Base-by-base conservation (phyloP, 1,140 invertebrate species). In the Leptestheria dahalacensis region DNA sequence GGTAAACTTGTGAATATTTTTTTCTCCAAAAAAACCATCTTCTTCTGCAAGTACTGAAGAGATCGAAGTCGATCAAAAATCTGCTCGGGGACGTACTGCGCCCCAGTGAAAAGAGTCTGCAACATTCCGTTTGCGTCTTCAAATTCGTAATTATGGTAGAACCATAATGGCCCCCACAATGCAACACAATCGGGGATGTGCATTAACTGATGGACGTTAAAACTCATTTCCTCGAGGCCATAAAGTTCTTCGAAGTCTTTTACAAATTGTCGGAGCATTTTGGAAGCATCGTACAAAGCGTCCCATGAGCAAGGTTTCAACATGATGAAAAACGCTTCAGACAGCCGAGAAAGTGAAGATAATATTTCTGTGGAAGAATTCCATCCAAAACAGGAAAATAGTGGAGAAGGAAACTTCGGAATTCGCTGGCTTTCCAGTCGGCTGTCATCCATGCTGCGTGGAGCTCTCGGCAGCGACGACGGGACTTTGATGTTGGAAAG, bases 151-250 rank as follows among this genome's bases (percentile, higher is more conserved):
- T 18, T 4, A 54, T 18, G 33, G 15, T 54, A 54, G 33, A 28
- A 18, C 23, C 4, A 23, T n/a, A n/a, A n/a, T n/a, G n/a, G n/a
- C n/a, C n/a, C 52, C 52, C 52, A 54, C 20, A 18, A 29, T 23
- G 6, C 3, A 24, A 54, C 52, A 54, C 52, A 54, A 2, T 54
- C 52, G 2, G 18, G 2, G 24, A 26, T 2, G n/a, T 54, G 52
- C 52, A 26, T 2, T 26, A 54, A 28, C 24, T 54, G 52, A 18
- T 54, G 52, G 2, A 54, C 26, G 33, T 54, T 54, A 29, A 54
- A 54, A 3, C 3, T 54, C 52, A 28, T 54, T 28, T 54, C 3
- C 3, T 15, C 52, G 2, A 24, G 9, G 9, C 52, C 52, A 26
- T 54, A 54, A 10, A 54, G 18, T 3, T 6, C 18, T 28, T 54